Evolutionary conservation across 2,797 vertebrate genomes (phyloP).

Genomic region (Carduelis carduelis): DNA sequence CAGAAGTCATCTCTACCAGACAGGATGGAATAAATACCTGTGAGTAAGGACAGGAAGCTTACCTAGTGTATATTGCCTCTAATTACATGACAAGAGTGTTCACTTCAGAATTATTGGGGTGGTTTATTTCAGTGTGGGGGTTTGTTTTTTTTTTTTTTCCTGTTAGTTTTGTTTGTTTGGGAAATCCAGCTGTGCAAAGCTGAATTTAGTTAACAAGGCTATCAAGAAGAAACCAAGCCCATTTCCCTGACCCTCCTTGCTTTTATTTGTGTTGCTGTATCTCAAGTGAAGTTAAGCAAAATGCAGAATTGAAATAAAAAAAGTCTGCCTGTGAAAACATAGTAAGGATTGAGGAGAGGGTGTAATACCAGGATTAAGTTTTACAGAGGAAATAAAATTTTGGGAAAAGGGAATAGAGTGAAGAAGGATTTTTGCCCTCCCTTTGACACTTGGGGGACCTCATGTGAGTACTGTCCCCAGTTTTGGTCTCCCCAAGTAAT

Average conservation of each 20-base stretch:
- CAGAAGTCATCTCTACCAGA: conserved; percentile 79
- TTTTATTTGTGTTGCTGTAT: neutral
- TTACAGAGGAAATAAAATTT: neutral
- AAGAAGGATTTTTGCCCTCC: neutral
- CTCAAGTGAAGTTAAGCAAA: neutral
- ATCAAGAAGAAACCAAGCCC: neutral
- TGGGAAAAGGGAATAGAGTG: neutral
- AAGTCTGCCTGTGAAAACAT: neutral
- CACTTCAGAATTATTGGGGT: neutral
- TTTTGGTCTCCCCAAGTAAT: neutral
- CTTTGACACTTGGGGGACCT: neutral
- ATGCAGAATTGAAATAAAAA: neutral
- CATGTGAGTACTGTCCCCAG: neutral
- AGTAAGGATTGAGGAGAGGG: neutral
- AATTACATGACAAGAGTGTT: neutral
- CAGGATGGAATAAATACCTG: neutral
- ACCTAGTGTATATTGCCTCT: neutral
- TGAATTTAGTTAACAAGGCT: neutral
- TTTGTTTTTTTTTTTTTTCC: neutral
- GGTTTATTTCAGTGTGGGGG: accelerated
- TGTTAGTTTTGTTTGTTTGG: neutral
- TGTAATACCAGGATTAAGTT: neutral
- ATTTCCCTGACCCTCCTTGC: neutral
- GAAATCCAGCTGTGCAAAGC: neutral
- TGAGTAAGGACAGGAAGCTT: neutral